Evolutionary conservation across 2,113 vertebrate genomes (phyloP).

Genomic region (Chaetura pelagica): DNA sequence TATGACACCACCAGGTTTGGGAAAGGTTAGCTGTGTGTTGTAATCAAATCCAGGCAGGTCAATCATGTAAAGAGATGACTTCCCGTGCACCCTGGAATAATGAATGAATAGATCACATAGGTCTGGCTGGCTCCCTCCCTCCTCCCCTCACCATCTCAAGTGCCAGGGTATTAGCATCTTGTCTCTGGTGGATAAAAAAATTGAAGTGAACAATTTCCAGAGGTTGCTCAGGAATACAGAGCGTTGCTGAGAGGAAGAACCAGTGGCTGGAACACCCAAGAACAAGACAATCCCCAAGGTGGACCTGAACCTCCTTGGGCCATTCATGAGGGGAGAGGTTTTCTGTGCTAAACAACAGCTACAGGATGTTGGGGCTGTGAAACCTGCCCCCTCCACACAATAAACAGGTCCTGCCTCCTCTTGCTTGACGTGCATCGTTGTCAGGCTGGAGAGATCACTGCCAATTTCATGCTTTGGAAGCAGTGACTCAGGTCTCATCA

Average conservation of each 20-base stretch:
- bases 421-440: background rate
- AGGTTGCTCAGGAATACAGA: background rate
- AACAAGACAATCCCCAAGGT: background rate
- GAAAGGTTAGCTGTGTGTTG: conserved; percentile 69
- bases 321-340: background rate
- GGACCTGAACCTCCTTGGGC: background rate
- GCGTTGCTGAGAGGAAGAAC: background rate
- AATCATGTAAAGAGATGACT: conserved; percentile 68
- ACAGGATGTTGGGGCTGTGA: background rate
- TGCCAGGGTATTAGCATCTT: conserved; percentile 39
- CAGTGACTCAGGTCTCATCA: background rate
- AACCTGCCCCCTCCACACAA: background rate
- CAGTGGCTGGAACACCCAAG: background rate
- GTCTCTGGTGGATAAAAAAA: conserved; percentile 1
- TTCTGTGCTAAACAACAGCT: background rate
- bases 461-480: background rate
- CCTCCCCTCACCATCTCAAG: conserved; percentile 5
- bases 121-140: background rate
- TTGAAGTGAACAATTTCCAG: conserved; percentile 9
- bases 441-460: background rate
- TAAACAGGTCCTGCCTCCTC: background rate
- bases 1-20: conserved; percentile 71
- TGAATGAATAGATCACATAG: conserved; percentile 52
- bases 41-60: conserved; percentile 70
- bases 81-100: conserved; percentile 39